A percentile compares a stretch with the other conserved stretches of the same genome.
Evolutionary conservation across 1,140 invertebrate species (phyloP).

Genomic region (Potamilus streckersoni): DNA sequence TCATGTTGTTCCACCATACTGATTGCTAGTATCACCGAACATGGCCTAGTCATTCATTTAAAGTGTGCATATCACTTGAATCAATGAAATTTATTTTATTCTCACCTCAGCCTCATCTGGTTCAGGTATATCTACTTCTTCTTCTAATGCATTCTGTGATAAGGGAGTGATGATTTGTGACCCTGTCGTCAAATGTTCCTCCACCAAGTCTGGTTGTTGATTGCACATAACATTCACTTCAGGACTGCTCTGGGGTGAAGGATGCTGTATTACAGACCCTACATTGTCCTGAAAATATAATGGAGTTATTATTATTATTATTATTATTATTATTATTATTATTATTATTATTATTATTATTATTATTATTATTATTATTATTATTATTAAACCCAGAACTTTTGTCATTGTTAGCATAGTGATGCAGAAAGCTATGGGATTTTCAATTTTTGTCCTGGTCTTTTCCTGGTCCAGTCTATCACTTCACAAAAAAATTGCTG

Average conservation of each 20-base stretch:
- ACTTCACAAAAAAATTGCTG: too few species aligned
- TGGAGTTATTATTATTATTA: too few species aligned
- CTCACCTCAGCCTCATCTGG: constrained; percentile 78
- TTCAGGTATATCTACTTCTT: constrained; percentile 72
- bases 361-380: too few species aligned
- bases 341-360: too few species aligned
- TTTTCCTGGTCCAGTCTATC: too few species aligned
- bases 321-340: too few species aligned
- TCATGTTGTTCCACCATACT: not conserved
- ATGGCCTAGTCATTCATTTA: not conserved
- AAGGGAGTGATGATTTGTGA: constrained; percentile 64
- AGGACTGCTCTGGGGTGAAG: constrained; percentile 72
- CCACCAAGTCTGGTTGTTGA: constrained; percentile 49
- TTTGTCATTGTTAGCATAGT: too few species aligned
- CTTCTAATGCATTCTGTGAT: constrained; percentile 63
- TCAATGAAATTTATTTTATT: not conserved
- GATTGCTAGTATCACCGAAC: not conserved
- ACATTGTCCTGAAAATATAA: constrained; percentile 51
- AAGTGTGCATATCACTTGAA: too few species aligned
- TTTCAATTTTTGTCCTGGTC: too few species aligned
- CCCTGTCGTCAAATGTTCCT: constrained; percentile 52
- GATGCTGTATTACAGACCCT: constrained; percentile 68
- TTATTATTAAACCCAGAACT: too few species aligned
- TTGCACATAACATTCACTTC: constrained; percentile 68
- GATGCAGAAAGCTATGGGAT: too few species aligned